Evolutionary conservation across 2,888 invertebrate genomes (phyloP), one percentile per base, ranked within the genome.

Genomic region (Panorpa germanica): DNA sequence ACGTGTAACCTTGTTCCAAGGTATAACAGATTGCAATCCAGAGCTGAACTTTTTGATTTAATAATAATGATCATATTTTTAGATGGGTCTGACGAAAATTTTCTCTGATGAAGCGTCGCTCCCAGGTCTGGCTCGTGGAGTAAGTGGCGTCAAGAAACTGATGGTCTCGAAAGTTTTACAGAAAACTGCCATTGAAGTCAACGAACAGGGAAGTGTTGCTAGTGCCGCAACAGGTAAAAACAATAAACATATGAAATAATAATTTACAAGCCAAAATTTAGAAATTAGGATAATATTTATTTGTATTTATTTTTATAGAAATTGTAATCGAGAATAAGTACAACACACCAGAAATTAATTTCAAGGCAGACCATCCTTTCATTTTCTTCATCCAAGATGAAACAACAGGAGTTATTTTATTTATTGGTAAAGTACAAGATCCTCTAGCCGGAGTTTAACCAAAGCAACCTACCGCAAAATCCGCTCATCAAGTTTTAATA

Each of bases 361-460:
- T 76, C 43, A 52, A 63, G 11, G 73, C 66, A 7, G 61, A 65
- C 41, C 70, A 63, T 41, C 74, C 76, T 0, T 77, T 76, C 55
- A 39, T 74, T 33, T 73, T 76, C 52, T 72, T 69, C 53, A 69
- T 77, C 33, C 70, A 73, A 43, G 74, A 75, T 38, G 70, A 70
- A 38, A 49, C 50, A 1, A 67, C 64, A 1, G 61, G 65, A 16
- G 69, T 70, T 12, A 56, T 74, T 27, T 50, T 75, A 9, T 74
- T 71, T 47, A 62, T 70, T n/a, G 76, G 75, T 9, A 61, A 67
- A 44, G 60, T 75, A 2, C 52, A 59, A 6, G 65, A 74, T 48
- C 75, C 76, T 1, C 40, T 53, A 2, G 40, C 50, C n/a, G n/a
- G n/a, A n/a, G n/a, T n/a, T n/a, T n/a, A n/a, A n/a, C n/a, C n/a